phyloP scores from a whole-genome alignment of 2,797 vertebrate species.

The Platyrinchus mystaceus region DNA sequence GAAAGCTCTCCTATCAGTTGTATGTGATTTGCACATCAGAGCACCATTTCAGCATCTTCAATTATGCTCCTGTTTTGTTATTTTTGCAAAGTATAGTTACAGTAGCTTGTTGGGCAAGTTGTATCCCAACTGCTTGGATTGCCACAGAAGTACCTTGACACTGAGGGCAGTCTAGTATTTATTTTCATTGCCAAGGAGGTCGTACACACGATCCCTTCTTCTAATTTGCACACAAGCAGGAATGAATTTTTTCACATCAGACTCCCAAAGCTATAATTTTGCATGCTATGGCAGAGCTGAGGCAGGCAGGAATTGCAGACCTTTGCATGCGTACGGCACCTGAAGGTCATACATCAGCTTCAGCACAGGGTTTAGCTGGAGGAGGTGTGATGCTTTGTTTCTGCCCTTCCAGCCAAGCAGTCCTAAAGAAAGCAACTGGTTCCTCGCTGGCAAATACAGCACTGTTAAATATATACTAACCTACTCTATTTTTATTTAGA shows the following conservation, averaged over 20 bases:
- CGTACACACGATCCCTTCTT: background rate
- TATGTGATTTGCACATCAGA: background rate
- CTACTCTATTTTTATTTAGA: constrained; percentile 18
- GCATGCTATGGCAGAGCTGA: accelerated
- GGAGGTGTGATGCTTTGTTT: background rate
- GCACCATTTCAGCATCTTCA: background rate
- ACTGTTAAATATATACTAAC: background rate
- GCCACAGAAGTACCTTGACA: background rate
- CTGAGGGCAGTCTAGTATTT: background rate
- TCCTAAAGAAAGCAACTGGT: background rate
- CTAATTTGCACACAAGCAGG: background rate
- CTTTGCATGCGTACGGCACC: accelerated
- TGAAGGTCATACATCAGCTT: background rate
- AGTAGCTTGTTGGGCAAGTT: background rate
- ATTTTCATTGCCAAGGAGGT: background rate
- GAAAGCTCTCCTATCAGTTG: background rate
- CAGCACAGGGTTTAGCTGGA: background rate
- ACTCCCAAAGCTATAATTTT: background rate
- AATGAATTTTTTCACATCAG: background rate
- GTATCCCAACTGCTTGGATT: background rate
- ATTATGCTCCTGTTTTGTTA: background rate
- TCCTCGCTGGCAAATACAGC: background rate
- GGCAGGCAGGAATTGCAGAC: background rate
- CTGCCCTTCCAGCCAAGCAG: background rate
- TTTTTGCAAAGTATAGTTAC: background rate